phyloP scores from a whole-genome alignment of 1,140 invertebrate genomes.

The Nasonia longicornis region DNA sequence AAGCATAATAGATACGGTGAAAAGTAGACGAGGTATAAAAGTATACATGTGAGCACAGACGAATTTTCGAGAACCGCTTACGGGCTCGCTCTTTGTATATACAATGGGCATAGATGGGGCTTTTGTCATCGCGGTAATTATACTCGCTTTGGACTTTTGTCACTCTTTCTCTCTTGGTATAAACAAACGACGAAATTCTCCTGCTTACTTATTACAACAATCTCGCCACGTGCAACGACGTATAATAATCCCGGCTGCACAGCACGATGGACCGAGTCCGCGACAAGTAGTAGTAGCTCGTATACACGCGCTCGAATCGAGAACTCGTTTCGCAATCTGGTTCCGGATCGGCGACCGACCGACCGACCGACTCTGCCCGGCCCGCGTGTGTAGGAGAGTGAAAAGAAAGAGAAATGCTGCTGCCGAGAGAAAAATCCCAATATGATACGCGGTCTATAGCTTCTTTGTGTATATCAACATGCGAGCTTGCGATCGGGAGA shows the following conservation, averaged over 20 bases:
- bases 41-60: not conserved
- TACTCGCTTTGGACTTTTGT: not conserved
- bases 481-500: not conserved
- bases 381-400: conserved; percentile 5
- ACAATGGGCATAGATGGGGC: not conserved
- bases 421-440: not conserved
- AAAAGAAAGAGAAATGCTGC: conserved; percentile 47
- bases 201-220: too few species aligned
- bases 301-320: conserved; percentile 31
- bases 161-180: too few species aligned
- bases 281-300: not conserved
- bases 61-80: conserved; percentile 14
- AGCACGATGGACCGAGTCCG: conserved; percentile 12
- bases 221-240: not conserved
- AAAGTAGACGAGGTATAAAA: too few species aligned
- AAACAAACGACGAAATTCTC: too few species aligned
- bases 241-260: not conserved
- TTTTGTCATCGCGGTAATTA: not conserved
- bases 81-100: conserved; percentile 27
- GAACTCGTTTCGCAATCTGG: conserved; percentile 54
- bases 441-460: not conserved
- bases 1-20: not conserved
- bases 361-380: conserved; percentile 1
- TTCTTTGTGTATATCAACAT: not conserved
- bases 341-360: conserved; percentile 48